Base-by-base conservation (phyloP, 2,113 vertebrate genomes). In the Nothoprocta perdicaria region DNA sequence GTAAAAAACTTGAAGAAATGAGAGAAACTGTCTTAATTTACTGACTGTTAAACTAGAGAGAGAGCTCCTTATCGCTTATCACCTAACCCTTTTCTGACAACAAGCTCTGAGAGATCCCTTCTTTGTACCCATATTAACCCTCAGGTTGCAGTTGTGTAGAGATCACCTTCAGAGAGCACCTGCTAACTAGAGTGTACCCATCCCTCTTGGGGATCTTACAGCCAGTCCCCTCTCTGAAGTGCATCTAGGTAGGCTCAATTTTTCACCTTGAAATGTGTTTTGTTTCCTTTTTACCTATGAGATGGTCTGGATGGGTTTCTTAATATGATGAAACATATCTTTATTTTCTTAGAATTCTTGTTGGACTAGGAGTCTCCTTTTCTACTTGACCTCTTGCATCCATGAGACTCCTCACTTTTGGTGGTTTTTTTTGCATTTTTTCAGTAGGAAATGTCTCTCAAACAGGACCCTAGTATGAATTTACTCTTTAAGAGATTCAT, bases 181-280 rank as follows among this genome's bases (percentile, higher is more conserved):
- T 46, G 18, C 46, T 76, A 68, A 43, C 60, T 84, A 29, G 60
- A 67, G 57, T 16, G 8, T 41, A 27, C 21, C 9, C 62, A 16
- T 55, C 11, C 35, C 46, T 46, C 52, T 41, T 53, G 2, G 5
- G 57, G 71, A 31, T 29, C 55, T 90, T 10, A 24, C 38, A 35
- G 26, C 26, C 52, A 27, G 52, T 27, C 1, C 7, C 14, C 15
- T 48, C 69, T 73, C 40, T 48, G 57, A 29, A 23, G 6, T n/a
- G 19, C 26, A 40, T 50, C 19, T 9, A 58, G 33, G 31, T 23
- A 76, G 62, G 72, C 31, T 33, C 19, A 60, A 3, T 89, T 86
- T 82, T 68, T 84, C 24, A 50, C 63, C 83, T 74, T 58, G 65
- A 57, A 89, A 62, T 22, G 82, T 52, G 60, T 73, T 83, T 41